phyloP scores from a whole-genome alignment of 2,797 vertebrate species.

The Phylloscopus collybita region DNA sequence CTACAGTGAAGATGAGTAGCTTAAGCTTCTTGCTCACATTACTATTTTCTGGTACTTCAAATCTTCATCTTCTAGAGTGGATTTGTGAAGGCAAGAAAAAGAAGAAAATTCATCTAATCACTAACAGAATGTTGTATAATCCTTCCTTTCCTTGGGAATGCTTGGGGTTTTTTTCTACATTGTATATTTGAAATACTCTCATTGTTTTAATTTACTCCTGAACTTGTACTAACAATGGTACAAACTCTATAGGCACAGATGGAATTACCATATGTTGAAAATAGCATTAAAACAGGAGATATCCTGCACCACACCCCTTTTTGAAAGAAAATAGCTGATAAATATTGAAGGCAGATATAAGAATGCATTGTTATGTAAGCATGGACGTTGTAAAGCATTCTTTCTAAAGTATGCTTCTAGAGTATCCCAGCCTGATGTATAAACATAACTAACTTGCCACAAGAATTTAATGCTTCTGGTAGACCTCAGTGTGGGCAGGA shows the following conservation, averaged over 20 bases:
- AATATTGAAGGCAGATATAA: neutral
- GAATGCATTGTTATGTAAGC: neutral
- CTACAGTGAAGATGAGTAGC: neutral
- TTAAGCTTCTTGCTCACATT: neutral
- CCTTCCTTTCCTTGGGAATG: neutral
- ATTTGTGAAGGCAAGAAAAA: neutral
- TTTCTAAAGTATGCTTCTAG: neutral
- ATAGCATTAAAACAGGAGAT: neutral
- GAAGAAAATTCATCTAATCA: neutral
- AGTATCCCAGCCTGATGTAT: neutral
- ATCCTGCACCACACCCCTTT: neutral
- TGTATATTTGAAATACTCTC: neutral
- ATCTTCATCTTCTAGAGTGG: neutral
- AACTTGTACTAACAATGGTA: neutral
- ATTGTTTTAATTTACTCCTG: neutral
- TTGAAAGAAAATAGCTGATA: neutral
- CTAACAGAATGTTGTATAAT: neutral
- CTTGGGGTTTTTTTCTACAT: neutral
- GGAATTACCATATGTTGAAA: neutral
- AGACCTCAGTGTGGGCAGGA: neutral
- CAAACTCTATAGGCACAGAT: constrained; percentile 10
- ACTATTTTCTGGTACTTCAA: neutral
- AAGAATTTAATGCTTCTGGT: neutral
- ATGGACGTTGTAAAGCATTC: neutral
- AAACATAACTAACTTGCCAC: neutral